Conservation (phyloP, 2,113 vertebrate species). For the Esox niger region DNA sequence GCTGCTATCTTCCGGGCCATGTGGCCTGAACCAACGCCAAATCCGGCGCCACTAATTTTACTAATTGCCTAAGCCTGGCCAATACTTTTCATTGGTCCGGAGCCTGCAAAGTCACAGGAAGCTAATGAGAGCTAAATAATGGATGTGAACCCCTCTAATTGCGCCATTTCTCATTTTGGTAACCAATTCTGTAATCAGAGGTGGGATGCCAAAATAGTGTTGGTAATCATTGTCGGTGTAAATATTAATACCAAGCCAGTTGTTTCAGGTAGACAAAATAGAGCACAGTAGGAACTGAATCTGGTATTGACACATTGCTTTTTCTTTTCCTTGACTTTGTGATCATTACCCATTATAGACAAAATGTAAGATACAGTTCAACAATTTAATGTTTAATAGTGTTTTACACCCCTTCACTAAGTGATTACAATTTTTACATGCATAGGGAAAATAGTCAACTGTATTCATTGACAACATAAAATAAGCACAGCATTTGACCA, state of each 20-base stretch:
- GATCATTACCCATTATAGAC: too few species aligned
- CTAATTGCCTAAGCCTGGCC: constrained; percentile 78
- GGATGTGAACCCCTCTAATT: constrained; percentile 80
- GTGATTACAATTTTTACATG: constrained; percentile 28
- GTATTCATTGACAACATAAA: too few species aligned
- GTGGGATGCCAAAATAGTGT: constrained; percentile 62
- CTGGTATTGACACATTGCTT: background rate
- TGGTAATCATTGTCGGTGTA: constrained; percentile 58
- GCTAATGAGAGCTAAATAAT: constrained; percentile 84
- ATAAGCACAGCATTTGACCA: too few species aligned
- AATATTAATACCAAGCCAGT: constrained; percentile 53
- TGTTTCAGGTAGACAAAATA: background rate
- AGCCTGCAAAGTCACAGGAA: constrained; percentile 74
- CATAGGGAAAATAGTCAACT: constrained; percentile 51
- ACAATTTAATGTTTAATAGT: too few species aligned
- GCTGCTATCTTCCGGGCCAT: constrained; percentile 79
- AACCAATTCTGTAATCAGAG: constrained; percentile 71
- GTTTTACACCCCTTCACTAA: constrained; percentile 22
- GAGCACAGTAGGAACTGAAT: background rate
- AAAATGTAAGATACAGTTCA: too few species aligned
- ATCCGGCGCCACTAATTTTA: constrained; percentile 81
- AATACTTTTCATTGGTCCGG: constrained; percentile 76
- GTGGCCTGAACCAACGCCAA: constrained; percentile 79
- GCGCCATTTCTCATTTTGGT: constrained; percentile 80
- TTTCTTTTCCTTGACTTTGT: too few species aligned